Conservation (phyloP, 2,797 vertebrate species). For the Rachycentron canadum region DNA sequence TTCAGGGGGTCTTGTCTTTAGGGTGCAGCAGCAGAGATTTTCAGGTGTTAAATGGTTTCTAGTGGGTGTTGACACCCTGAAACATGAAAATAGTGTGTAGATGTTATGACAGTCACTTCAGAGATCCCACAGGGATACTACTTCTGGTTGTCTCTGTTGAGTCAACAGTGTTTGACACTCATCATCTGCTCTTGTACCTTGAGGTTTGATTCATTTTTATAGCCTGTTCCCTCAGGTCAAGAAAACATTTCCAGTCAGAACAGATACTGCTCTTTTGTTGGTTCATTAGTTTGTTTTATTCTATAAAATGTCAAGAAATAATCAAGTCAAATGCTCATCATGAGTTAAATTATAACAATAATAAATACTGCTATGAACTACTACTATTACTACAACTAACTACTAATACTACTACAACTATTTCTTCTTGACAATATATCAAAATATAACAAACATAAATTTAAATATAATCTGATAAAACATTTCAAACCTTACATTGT, state of each 20-base stretch:
- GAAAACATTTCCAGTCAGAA: background rate
- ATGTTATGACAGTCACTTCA: background rate
- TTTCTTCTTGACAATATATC: no score
- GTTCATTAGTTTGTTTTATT: background rate
- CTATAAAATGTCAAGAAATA: background rate
- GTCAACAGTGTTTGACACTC: background rate
- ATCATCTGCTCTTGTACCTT: background rate
- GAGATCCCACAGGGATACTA: background rate
- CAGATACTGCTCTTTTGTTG: background rate
- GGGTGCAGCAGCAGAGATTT: background rate
- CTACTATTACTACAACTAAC: no score
- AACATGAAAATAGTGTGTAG: background rate
- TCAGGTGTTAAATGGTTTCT: slow-evolving; percentile 15
- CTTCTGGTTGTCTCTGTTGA: background rate
- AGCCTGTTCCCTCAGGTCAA: background rate
- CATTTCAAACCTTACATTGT: no score
- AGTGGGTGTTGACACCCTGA: background rate
- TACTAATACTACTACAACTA: no score
- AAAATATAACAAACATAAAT: no score
- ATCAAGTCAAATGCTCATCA: background rate
- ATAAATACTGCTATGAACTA: no score
- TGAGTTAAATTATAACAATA: no score
- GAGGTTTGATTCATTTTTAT: background rate
- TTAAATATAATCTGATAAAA: no score
- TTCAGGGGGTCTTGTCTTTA: background rate